These are phyloP conservation scores for Drosophila subobscura DNA, from an alignment of 1,140 invertebrate genomes.

Conservation along the genomic window DNA sequence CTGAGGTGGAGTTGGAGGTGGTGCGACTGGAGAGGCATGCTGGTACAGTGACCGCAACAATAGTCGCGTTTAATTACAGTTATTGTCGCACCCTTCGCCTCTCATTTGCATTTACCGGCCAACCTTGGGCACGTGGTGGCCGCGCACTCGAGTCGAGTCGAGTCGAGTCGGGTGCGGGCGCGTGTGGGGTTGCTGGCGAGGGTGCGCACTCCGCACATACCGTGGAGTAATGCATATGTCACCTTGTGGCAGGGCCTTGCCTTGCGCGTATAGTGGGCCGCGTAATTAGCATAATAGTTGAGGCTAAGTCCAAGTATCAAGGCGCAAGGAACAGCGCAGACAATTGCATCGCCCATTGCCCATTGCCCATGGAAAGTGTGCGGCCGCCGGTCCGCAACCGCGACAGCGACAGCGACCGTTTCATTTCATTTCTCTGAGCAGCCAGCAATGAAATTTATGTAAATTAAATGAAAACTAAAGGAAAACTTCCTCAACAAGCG, in stretches of 20 bases:
- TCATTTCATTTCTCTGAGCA: slow-evolving; percentile 35
- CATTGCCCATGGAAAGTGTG: slow-evolving; percentile 25
- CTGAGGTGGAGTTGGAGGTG: slow-evolving; percentile 16
- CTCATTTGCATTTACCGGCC: slow-evolving; percentile 64
- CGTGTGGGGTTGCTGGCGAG: too few species aligned
- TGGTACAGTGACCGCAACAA: slow-evolving; percentile 75
- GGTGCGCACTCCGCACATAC: too few species aligned
- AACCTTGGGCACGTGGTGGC: too few species aligned
- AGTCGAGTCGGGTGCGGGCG: too few species aligned
- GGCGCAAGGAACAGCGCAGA: slow-evolving; percentile 8
- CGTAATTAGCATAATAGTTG: slow-evolving; percentile 63
- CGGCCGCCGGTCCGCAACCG: too few species aligned
- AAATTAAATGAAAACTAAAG: slow-evolving; percentile 68
- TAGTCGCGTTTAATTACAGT: slow-evolving; percentile 78
- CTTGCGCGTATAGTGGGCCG: not conserved
- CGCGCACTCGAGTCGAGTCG: too few species aligned
- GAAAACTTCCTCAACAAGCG: slow-evolving; percentile 67
- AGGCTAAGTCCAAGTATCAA: slow-evolving; percentile 12
- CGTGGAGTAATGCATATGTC: too few species aligned
- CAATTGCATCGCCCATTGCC: slow-evolving; percentile 51
- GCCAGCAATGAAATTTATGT: slow-evolving; percentile 79
- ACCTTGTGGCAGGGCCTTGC: too few species aligned
- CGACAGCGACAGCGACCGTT: slow-evolving; percentile 5
- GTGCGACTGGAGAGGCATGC: slow-evolving; percentile 38
- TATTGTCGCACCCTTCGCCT: slow-evolving; percentile 73